These are phyloP conservation scores for Xenentodon cancila DNA, from an alignment of 2,797 vertebrate species.

Conservation along the genomic window DNA sequence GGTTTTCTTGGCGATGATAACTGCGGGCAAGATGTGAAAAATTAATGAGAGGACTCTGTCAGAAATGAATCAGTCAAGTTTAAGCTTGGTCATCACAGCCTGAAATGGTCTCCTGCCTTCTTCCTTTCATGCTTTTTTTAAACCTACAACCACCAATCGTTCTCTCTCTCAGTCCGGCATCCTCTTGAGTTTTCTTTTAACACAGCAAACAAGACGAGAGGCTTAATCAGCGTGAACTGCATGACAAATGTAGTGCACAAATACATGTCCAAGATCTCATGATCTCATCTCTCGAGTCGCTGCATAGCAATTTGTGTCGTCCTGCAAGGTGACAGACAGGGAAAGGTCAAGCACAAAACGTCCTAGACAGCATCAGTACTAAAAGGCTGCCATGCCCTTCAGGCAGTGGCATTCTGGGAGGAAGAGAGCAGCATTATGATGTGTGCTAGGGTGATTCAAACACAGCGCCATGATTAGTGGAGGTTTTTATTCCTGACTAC, in stretches of 20 bases:
- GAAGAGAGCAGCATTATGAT: constrained; percentile 45
- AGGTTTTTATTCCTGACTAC: constrained; percentile 57
- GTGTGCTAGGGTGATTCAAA: constrained; percentile 66
- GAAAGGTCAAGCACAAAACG: constrained; percentile 73
- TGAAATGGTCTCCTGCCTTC: constrained; percentile 22
- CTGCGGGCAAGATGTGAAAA: constrained; percentile 61
- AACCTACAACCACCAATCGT: neutral
- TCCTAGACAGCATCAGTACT: constrained; percentile 60
- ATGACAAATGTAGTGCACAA: constrained; percentile 24
- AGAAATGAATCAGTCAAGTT: constrained; percentile 42
- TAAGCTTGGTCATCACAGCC: constrained; percentile 36
- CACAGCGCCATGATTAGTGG: constrained; percentile 44
- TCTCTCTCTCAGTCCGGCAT: no score
- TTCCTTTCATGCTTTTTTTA: constrained; percentile 18
- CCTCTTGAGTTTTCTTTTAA: neutral
- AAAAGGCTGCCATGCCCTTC: constrained; percentile 76
- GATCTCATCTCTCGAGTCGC: constrained; percentile 18
- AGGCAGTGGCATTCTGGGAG: constrained; percentile 59
- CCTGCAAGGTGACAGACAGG: constrained; percentile 53
- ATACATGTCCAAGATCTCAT: constrained; percentile 22
- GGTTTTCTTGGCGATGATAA: constrained; percentile 61
- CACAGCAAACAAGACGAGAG: constrained; percentile 25
- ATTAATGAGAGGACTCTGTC: constrained; percentile 42
- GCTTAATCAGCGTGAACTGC: constrained; percentile 17
- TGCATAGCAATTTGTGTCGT: constrained; percentile 45